Percentiles rank a stretch among this genome's conserved stretches.
phyloP scores from a whole-genome alignment of 2,113 vertebrate species.

The Dicrurus megarhynchus region DNA sequence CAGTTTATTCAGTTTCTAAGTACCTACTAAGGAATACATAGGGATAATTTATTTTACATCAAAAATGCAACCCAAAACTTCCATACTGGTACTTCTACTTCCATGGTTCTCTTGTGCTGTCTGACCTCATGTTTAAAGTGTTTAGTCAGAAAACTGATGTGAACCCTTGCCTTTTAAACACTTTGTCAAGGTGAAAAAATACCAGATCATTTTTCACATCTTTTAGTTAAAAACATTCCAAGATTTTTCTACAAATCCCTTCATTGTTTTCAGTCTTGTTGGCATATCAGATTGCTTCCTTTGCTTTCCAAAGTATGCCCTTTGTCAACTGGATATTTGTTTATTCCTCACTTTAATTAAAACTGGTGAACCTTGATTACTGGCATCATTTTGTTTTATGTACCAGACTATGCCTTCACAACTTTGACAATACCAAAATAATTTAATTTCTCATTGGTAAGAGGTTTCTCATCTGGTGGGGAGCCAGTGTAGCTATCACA shows the following conservation, averaged over 20 bases:
- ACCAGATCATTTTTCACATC: background rate
- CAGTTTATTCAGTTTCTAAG: background rate
- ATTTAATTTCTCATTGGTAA: background rate
- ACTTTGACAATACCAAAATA: background rate
- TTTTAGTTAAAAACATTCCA: background rate
- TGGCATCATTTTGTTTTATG: background rate
- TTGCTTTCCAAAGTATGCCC: background rate
- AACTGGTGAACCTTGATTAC: background rate
- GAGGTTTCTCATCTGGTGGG: too few species aligned
- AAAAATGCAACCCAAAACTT: background rate
- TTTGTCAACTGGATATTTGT: background rate
- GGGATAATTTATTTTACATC: background rate
- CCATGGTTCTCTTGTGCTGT: background rate
- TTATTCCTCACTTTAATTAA: constrained; percentile 33
- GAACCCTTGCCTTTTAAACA: background rate
- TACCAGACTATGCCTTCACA: background rate
- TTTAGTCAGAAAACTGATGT: background rate
- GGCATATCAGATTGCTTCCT: background rate
- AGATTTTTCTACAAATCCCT: background rate
- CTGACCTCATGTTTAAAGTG: background rate
- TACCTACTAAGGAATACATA: background rate
- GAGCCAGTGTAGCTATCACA: background rate
- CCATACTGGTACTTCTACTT: background rate
- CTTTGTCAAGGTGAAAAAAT: background rate
- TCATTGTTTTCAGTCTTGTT: background rate